Conservation (phyloP, 2,888 invertebrate species). For the Macaria notata region DNA sequence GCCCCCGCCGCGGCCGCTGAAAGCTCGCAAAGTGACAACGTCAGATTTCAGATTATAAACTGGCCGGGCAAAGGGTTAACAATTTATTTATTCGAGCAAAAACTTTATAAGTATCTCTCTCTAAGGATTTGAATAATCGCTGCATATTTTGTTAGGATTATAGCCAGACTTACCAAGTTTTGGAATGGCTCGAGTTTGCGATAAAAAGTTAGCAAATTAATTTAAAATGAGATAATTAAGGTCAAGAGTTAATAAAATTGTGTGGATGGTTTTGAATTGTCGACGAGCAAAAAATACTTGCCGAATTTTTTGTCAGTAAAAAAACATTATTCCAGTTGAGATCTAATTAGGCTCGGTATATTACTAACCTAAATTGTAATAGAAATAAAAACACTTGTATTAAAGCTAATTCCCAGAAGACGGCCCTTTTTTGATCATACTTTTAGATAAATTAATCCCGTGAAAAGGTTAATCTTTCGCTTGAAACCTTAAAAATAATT, state of each 20-base stretch:
- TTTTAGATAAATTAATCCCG: slow-evolving; percentile 11
- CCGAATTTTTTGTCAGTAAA: no score
- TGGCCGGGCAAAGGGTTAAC: slow-evolving; percentile 39
- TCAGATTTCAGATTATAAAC: slow-evolving; percentile 49
- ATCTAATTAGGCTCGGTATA: no score
- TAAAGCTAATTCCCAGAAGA: no score
- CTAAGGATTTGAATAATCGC: slow-evolving; percentile 28
- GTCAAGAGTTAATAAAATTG: not conserved
- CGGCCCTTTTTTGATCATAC: slow-evolving; percentile 1
- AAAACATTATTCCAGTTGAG: no score
- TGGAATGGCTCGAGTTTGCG: not conserved
- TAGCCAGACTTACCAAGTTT: slow-evolving; percentile 9
- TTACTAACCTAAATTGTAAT: no score
- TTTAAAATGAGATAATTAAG: not conserved
- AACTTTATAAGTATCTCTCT: slow-evolving; percentile 28
- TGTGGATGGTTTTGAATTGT: no score
- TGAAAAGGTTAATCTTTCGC: slow-evolving; percentile 32
- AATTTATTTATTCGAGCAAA: slow-evolving; percentile 28
- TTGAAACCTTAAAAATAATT: slow-evolving; percentile 54
- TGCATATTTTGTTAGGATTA: slow-evolving; percentile 19
- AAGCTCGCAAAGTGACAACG: slow-evolving; percentile 48
- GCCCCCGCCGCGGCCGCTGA: slow-evolving; percentile 33
- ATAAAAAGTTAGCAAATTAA: not conserved
- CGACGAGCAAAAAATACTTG: no score
- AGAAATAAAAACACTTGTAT: no score